Evolutionary conservation across 2,113 vertebrate species (phyloP).

Genomic region (Uropsilus gracilis): DNA sequence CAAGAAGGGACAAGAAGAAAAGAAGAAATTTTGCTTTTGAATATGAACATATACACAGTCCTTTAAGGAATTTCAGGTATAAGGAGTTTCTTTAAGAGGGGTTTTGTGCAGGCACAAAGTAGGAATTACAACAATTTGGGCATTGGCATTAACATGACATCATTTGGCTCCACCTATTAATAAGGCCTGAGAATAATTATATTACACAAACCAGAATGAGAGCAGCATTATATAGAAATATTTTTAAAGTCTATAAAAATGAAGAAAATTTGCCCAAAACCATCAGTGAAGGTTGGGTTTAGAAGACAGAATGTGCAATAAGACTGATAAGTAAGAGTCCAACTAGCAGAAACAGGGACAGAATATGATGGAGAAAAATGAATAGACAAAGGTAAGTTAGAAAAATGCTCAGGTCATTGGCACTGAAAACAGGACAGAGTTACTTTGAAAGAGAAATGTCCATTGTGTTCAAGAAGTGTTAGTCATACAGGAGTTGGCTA

Average conservation of each 20-base stretch:
- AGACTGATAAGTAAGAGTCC: background rate
- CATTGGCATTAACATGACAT: background rate
- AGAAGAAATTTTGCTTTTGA: background rate
- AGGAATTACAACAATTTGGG: background rate
- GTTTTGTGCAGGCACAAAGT: background rate
- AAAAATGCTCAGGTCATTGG: background rate
- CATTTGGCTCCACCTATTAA: background rate
- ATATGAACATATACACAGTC: background rate
- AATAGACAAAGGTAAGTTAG: background rate
- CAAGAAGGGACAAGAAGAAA: background rate
- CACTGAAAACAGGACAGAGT: background rate
- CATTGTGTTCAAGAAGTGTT: background rate
- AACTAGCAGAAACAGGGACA: background rate
- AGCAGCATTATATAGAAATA: background rate
- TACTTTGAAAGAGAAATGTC: slow-evolving; percentile 1
- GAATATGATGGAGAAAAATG: background rate
- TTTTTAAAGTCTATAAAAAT: background rate
- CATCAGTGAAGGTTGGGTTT: background rate
- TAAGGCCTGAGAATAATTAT: background rate
- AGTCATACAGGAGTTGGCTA: background rate
- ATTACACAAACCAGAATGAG: background rate
- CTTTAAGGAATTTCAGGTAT: background rate
- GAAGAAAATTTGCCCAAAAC: background rate
- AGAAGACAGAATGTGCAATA: background rate
- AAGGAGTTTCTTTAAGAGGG: background rate